Evolutionary conservation across 2,113 vertebrate genomes (phyloP).

Genomic region (Odontophorus gujanensis): DNA sequence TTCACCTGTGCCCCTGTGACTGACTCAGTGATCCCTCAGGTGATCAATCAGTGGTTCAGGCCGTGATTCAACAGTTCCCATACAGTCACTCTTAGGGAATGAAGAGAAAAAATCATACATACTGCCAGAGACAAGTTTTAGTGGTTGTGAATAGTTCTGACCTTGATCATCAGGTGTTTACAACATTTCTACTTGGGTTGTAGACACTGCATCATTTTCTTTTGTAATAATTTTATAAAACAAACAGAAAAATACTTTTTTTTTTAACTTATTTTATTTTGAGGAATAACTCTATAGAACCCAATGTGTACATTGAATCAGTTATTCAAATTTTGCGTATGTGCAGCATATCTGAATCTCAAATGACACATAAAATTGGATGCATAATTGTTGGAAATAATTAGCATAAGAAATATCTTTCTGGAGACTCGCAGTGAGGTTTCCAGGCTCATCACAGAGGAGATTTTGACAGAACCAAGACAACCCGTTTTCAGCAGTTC

Average conservation of each 20-base stretch:
- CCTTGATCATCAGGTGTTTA: not conserved
- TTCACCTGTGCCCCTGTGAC: too few species aligned
- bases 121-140: not conserved
- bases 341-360: slow-evolving; percentile 45
- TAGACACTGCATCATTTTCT: not conserved
- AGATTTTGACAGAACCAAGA: slow-evolving; percentile 60
- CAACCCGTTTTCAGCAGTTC: slow-evolving; percentile 44
- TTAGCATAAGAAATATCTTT: slow-evolving; percentile 67
- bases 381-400: slow-evolving; percentile 61
- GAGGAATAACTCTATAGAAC: not conserved
- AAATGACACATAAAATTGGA: slow-evolving; percentile 63
- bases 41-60: too few species aligned
- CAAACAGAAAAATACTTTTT: not conserved
- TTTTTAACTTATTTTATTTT: not conserved
- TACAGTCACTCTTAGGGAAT: rapidly evolving
- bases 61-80: too few species aligned
- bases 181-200: rapidly evolving
- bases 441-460: slow-evolving; percentile 46
- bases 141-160: rapidly evolving
- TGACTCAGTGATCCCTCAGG: too few species aligned
- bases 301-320: not conserved
- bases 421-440: slow-evolving; percentile 50
- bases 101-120: not conserved
- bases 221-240: not conserved
- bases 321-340: slow-evolving; percentile 45